Base-by-base conservation (phyloP, 92 coral and sea anemone genomes). In the Siderastrea siderea region DNA sequence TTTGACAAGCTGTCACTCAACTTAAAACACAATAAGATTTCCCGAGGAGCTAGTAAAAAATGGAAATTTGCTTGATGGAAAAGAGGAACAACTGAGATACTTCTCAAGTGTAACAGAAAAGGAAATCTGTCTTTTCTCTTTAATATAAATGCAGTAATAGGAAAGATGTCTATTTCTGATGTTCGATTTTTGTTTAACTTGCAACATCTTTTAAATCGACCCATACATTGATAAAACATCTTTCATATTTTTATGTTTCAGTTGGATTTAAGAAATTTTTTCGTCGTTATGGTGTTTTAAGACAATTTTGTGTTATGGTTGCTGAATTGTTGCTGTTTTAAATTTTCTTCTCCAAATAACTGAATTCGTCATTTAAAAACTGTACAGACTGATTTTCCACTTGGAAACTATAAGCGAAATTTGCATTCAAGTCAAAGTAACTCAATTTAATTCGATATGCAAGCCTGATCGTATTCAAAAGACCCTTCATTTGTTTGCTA, bases 1-100 rank as follows among this genome's bases (percentile, higher is more conserved):
- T 64, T 62, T 75, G 89, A 77, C 89, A 75, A 67, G 89, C 66
- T 85, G 89, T 85, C 89, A 85, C 14, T 65, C 84, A 65, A 15
- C 15, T n/a, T 59, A 47, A 48, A 74, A 57, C 12, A 85, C 72
- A 85, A 85, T 62, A 54, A 63, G 67, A 51, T 52, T 38, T 85
- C 82, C 75, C 66, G 26, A 51, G 82, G 89, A 48, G 82, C 68
- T 9, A 46, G 59, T 59, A 58, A 83, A 71, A 83, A 66, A 49
- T 44, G 60, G n/a, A 64, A 19, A 14, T 38, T 78, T 19, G 73
- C 48, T 47, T 50, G 71, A 72, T 48, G 15, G 62, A 66, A 75
- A 12, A 65, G 52, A 26, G 64, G 48, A 73, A 62, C 48, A 62
- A 48, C 51, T 84, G 51, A 84, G 87, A 74, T 84, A 62, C 71